Base-by-base conservation (phyloP, 1,140 invertebrate genomes). In the Drosophila novamexicana region DNA sequence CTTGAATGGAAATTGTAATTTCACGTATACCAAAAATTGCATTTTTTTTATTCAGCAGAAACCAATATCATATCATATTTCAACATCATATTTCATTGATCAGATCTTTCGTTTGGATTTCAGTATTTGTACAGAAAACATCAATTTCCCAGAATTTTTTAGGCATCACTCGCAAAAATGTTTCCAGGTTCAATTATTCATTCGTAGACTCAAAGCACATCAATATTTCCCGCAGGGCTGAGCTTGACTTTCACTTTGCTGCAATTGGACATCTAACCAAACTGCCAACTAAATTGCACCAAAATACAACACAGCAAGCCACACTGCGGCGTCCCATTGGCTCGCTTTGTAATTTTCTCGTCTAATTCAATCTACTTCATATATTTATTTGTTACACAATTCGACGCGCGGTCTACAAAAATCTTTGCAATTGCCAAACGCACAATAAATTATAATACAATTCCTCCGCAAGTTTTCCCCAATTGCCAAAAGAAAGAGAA, bases 301-400 rank as follows among this genome's bases (percentile, higher is more conserved):
- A 42, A 42, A 59, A 1, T 12, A 7, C 32, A 18, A 5, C 42
- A 7, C 7, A 10, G 18, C 52, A 50, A 16, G 18, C 49, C 47
- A 40, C 14, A 36, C 8, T 7, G 18, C 22, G 76, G 76, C 76
- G 40, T 76, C 57, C 52, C 76, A 66, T 67, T 76, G 73, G 67
- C 66, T 62, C 66, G 39, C 42, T 65, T 65, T 75, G 59, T 70
- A 71, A 77, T 77, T 77, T 75, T 44, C 66, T 29, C 72, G 42
- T 32, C 54, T 61, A 67, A 58, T 67, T 73, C 37, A 36, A 65
- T 22, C n/a, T 14, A 44, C 44, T 57, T 18, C 36, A 40, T 54
- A 40, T 42, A 65, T 65, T 73, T 68, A 73, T 73, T 73, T 64
- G 64, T 16, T 34, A 39, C 34, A 59, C 32, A 42, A 44, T 47